Evolutionary conservation across 2,797 vertebrate genomes (phyloP), one percentile per base, ranked within the genome.

Genomic region (Tenualosa ilisha): DNA sequence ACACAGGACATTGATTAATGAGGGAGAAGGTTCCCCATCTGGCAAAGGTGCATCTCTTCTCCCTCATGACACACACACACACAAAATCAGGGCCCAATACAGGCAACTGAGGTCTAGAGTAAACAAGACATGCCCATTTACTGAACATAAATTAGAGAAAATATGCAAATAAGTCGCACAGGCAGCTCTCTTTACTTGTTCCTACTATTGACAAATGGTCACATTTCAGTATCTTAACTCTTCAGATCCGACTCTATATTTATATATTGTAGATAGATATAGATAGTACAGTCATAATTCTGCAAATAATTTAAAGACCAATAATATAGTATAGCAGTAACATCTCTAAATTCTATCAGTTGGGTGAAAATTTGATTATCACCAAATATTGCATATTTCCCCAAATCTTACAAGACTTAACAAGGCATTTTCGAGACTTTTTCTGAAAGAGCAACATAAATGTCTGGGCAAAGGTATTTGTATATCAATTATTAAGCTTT

Each of bases 11-110:
- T 46, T 22, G 72, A 79, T 79, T 79, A 79, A 79, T 79, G 72
- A 46, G 72, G 72, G 6, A 79, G 40, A 79, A 9, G 17, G 72
- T 79, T 79, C 17, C 17, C 72, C 72, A 79, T 79, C 40, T 79
- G 72, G 72, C 72, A 79, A 79, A 79, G 72, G 72, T 40, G 40
- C 20, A 46, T 79, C 37, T 79, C 37, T 6, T 7, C 65, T 37
- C 65, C 65, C 65, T 31, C 17, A 5, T 26, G n/a, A 37, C 17
- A 20, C 72, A 79, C 72, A 43, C 72, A 43, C 37, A 68, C 81
- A 54, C 81, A 53, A 50, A 82, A 50, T 54, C 81, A 82, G n/a
- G 22, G 59, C 24, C n/a, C 9, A 63, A 63, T 24, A 24, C 7
- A 24, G 59, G n/a, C 22, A 63, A 63, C n/a, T 24, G n/a, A 63